Percentiles rank a stretch among this genome's conserved stretches.
phyloP scores from a whole-genome alignment of 2,888 invertebrate genomes.

The Chrysolina oricalcia region DNA sequence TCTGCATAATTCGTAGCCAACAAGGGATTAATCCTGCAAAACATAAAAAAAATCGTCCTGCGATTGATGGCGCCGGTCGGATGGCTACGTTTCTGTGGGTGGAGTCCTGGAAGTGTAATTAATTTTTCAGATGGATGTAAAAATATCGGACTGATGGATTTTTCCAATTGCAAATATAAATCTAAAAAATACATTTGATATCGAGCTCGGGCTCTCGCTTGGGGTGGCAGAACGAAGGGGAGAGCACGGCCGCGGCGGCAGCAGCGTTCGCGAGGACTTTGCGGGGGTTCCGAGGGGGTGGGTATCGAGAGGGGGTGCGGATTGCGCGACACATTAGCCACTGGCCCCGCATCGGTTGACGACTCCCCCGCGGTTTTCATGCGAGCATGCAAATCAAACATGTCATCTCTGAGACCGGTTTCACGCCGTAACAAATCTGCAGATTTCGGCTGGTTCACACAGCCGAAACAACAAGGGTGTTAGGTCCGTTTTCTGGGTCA shows the following conservation, averaged over 20 bases:
- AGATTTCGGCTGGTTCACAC: conserved; percentile 45
- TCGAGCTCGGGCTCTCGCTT: conserved; percentile 39
- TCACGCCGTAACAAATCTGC: conserved; percentile 54
- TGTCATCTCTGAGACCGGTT: conserved; percentile 65
- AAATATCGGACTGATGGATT: conserved; percentile 68
- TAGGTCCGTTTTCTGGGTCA: neutral
- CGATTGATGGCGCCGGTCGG: conserved; percentile 22
- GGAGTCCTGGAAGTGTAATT: conserved; percentile 68
- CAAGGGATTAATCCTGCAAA: conserved; percentile 16
- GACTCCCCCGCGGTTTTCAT: conserved; percentile 61
- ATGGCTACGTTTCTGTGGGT: conserved; percentile 31
- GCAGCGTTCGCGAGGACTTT: conserved; percentile 40
- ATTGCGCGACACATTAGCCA: conserved; percentile 68
- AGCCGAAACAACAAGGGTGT: neutral
- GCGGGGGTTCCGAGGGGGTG: conserved; percentile 39
- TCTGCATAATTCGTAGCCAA: conserved; percentile 20
- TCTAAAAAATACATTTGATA: conserved; percentile 69
- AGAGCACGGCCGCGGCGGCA: conserved; percentile 18
- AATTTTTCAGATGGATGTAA: conserved; percentile 71
- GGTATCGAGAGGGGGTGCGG: conserved; percentile 54
- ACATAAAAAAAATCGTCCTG: conserved; percentile 9
- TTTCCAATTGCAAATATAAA: conserved; percentile 69
- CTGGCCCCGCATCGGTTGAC: conserved; percentile 60
- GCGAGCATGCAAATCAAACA: conserved; percentile 68
- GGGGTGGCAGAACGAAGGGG: conserved; percentile 54